A percentile compares a stretch with the other conserved stretches of the same genome.
phyloP scores from a whole-genome alignment of 2,888 invertebrate genomes.

The Taphrorychus bicolor region DNA sequence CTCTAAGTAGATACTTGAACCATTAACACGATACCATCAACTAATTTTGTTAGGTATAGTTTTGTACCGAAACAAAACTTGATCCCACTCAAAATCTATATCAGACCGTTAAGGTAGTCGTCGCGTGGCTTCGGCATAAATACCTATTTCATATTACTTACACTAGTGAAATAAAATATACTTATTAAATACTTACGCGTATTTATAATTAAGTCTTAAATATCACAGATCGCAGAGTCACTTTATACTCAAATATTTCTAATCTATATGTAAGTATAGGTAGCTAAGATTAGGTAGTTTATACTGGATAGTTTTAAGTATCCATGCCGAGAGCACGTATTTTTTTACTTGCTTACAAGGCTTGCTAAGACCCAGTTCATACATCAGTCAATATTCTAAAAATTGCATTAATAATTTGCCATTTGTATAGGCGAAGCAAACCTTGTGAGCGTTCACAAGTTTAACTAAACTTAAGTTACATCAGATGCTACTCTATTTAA shows the following conservation, averaged over 20 bases:
- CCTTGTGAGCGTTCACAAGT: neutral
- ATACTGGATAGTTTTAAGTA: neutral
- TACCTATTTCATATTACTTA: neutral
- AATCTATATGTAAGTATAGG: slow-evolving; percentile 5
- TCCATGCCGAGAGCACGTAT: neutral
- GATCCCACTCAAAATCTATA: no score
- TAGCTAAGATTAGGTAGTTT: neutral
- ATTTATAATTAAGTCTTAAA: slow-evolving; percentile 41
- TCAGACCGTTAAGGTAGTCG: no score
- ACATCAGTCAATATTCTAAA: no score
- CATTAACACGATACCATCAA: neutral
- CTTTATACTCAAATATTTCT: slow-evolving; percentile 13
- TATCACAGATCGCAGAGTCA: slow-evolving; percentile 42
- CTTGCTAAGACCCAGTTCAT: slow-evolving; percentile 5
- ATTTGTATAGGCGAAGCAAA: neutral
- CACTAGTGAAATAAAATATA: neutral
- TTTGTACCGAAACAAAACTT: no score
- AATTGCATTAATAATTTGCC: no score
- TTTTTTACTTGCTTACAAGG: neutral
- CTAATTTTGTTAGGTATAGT: neutral
- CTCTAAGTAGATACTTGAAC: neutral
- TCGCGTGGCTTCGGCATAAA: no score
- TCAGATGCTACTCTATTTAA: slow-evolving; percentile 1
- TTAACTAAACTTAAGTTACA: neutral
- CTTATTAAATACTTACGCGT: slow-evolving; percentile 1